Conservation (phyloP, 1,140 invertebrate genomes). For the Atopsyche davidsoni region DNA sequence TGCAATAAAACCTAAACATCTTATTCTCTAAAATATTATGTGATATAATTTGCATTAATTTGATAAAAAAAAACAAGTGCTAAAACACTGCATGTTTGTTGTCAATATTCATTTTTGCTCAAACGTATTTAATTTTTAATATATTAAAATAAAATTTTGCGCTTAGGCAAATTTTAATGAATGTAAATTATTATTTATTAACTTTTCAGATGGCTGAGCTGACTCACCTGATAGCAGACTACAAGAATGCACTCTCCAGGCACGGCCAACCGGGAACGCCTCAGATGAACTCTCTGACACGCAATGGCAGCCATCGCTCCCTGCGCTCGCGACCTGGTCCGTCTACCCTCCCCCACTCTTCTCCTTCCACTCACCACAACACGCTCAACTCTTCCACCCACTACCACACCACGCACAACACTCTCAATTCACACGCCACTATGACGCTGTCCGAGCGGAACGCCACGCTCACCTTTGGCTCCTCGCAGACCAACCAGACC, state of each 20-base stretch:
- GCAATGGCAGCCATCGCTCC: constrained; percentile 62
- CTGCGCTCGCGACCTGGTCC: constrained; percentile 32
- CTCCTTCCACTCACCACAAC: constrained; percentile 38
- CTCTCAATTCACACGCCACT: constrained; percentile 48
- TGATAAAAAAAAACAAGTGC: too few relatives aligned
- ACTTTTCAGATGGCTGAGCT: constrained; percentile 72
- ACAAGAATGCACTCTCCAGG: constrained; percentile 77
- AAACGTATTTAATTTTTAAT: too few relatives aligned
- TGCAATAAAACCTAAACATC: too few relatives aligned
- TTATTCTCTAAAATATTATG: too few relatives aligned
- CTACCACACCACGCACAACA: constrained; percentile 46
- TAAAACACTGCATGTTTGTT: too few relatives aligned
- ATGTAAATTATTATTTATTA: constrained; percentile 8
- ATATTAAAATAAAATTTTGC: too few relatives aligned
- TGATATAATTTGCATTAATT: too few relatives aligned
- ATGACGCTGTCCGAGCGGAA: constrained; percentile 42
- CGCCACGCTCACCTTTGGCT: constrained; percentile 40
- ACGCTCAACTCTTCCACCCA: constrained; percentile 35
- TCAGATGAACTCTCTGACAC: constrained; percentile 71
- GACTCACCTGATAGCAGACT: constrained; percentile 89
- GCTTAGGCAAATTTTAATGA: neutral
- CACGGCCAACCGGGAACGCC: constrained; percentile 65
- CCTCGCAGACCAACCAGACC: constrained; percentile 23
- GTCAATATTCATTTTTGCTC: too few relatives aligned
- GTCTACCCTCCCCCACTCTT: constrained; percentile 35